Base-by-base conservation (phyloP, 2,797 vertebrate species). In the Darevskia mixta region DNA sequence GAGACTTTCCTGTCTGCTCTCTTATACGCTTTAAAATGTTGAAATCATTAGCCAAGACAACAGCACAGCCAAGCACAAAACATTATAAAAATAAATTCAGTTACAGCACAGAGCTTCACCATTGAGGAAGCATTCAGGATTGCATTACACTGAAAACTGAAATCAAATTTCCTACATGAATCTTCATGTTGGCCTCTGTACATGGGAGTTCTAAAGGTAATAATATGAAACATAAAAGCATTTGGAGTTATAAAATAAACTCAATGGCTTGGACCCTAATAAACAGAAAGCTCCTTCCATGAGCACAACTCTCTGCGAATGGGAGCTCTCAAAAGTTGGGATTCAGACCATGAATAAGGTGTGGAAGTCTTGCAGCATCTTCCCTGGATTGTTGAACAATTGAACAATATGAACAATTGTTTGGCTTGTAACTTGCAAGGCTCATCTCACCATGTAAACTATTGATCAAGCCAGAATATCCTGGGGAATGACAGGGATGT, bases 111-210 rank as follows among this genome's bases (percentile, higher is more conserved):
- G 20, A 15, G 25, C 71, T 76, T 67, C 17, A 27, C 15, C 32
- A 23, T 5, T n/a, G 58, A 29, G 9, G 32, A n/a, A 69, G n/a
- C 71, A 38, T 23, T 75, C 25, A 43, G 27, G 64, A 82, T n/a
- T 69, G 43, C 29, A 8, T 86, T 82, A 58, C 27, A 82, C 23
- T 77, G 27, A 49, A 89, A 77, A 82, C 55, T 79, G 55, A 85
- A 84, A 79, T 83, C n/a, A 78, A 78, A 88, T 58, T 41, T 23
- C 7, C 27, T 64, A 85, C 20, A 80, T 55, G 73, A 88, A 85
- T 85, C 76, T 83, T 79, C 77, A 85, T 58, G 49, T 78, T 71
- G 7, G 32, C n/a, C 35, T n/a, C 27, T 71, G 69, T 71, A 8
- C n/a, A 13, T 23, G 61, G 17, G 20, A 18, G 6, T 64, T 64